phyloP scores from a whole-genome alignment of 2,888 invertebrate genomes.

The Mamestra brassicae region DNA sequence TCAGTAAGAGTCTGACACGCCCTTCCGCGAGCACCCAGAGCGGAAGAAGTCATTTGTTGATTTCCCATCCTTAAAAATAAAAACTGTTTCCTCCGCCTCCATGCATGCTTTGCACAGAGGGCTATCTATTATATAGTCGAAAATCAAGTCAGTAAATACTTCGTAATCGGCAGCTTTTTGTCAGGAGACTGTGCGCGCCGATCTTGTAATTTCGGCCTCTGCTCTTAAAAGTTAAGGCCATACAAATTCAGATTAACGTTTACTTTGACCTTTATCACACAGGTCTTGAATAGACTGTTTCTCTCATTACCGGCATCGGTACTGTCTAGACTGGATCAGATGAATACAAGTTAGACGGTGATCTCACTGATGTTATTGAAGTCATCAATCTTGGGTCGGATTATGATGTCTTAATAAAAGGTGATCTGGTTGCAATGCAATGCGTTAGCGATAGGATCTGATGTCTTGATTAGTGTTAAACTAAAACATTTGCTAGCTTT shows the following conservation, averaged over 20 bases:
- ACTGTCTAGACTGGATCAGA: conserved; percentile 28
- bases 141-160: not conserved
- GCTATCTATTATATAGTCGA: too few relatives aligned
- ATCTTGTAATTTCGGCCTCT: not conserved
- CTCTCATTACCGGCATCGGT: conserved; percentile 33
- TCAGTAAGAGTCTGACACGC: too few relatives aligned
- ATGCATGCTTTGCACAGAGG: too few relatives aligned
- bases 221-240: conserved; percentile 7
- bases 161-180: too few relatives aligned
- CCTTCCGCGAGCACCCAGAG: too few relatives aligned
- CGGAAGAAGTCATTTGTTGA: too few relatives aligned
- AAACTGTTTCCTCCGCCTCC: too few relatives aligned
- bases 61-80: too few relatives aligned
- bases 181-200: not conserved
- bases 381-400: not conserved
- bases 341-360: conserved; percentile 11
- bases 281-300: conserved; percentile 33
- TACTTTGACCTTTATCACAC: conserved; percentile 35
- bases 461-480: not conserved
- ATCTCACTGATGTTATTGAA: conserved; percentile 18
- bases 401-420: not conserved
- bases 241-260: conserved; percentile 13
- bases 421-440: conserved; percentile 12
- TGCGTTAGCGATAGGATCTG: not conserved
- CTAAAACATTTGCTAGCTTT: not conserved